These are phyloP conservation scores for Aeoliscus strigatus DNA, from an alignment of 2,797 vertebrate genomes.

Conservation along the genomic window DNA sequence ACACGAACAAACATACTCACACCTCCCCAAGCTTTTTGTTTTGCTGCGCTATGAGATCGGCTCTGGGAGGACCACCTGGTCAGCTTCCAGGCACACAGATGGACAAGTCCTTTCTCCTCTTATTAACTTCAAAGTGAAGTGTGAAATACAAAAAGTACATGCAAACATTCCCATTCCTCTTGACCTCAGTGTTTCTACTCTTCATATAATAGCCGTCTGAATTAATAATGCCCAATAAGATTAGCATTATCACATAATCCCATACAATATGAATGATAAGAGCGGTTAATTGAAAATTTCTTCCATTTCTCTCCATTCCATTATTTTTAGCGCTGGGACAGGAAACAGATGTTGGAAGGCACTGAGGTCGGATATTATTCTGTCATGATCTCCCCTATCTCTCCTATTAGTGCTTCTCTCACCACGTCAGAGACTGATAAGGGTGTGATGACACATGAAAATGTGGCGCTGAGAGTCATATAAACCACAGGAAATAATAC, in stretches of 20 bases:
- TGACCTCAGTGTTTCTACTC: constrained; percentile 7
- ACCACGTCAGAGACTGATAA: constrained; percentile 42
- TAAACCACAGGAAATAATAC: constrained; percentile 14
- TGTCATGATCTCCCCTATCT: constrained; percentile 44
- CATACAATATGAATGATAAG: constrained; percentile 43
- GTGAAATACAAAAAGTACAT: constrained; percentile 40
- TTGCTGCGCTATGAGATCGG: constrained; percentile 12
- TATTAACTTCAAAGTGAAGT: constrained; percentile 47
- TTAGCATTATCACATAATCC: constrained; percentile 12
- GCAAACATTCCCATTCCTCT: constrained; percentile 8
- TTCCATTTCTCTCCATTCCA: constrained; percentile 31
- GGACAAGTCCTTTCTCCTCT: constrained; percentile 35
- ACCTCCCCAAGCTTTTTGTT: constrained; percentile 31
- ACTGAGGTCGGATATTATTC: constrained; percentile 50
- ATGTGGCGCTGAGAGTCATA: constrained; percentile 17
- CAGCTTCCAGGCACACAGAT: constrained; percentile 60
- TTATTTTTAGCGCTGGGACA: constrained; percentile 62
- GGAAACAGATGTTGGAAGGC: constrained; percentile 38
- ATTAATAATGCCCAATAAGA: constrained; percentile 28
- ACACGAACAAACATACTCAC: constrained; percentile 11
- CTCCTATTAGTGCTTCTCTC: constrained; percentile 49
- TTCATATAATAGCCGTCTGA: constrained; percentile 12
- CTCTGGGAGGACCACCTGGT: constrained; percentile 57
- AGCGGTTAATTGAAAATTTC: constrained; percentile 45
- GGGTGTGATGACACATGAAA: constrained; percentile 11